Evolutionary conservation across 2,888 invertebrate species (phyloP), one percentile per base, ranked within the genome.

Genomic region (Protonemura montana): DNA sequence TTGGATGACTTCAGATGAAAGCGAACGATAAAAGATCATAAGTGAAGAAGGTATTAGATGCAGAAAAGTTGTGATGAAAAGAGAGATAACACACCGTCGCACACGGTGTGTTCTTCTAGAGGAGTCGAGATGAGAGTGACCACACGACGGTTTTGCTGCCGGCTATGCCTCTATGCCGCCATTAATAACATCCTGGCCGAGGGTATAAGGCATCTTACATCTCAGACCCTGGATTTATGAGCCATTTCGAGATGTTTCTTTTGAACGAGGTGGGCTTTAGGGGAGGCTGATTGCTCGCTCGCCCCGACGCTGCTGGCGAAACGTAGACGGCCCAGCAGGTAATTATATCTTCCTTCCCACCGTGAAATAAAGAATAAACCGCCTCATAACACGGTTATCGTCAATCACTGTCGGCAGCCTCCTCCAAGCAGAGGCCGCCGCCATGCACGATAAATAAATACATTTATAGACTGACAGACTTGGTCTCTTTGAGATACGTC

Each of bases 281-380:
- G 78, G 78, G 78, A 78, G 35, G 42, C 35, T 88, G 88, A 89
- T 89, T 88, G 89, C 89, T 89, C 78, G 80, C 82, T 77, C 82
- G 59, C 59, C 59, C 13, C 13, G 59, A 21, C 59, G 59, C 59
- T 21, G 59, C 13, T 59, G 59, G 59, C 59, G 16, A 2, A 10
- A 21, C 87, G 88, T n/a, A n/a, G n/a, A 80, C 88, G 88, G 88
- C 89, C 88, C 89, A 89, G 89, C 89, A 89, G 89, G 89, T 89
- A 90, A 89, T 90, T 89, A 90, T 89, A 89, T 89, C 89, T 89
- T 89, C 89, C 88, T 89, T 88, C 88, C 88, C 41, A 35, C 41
- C 88, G 88, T 89, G 89, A 89, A 89, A 89, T 89, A 88, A 89
- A 89, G 89, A 89, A 89, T 89, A 88, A 89, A 89, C 89, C 89